Percentiles rank a stretch among this genome's conserved stretches.
phyloP scores from a whole-genome alignment of 2,113 vertebrate genomes.

The Hydrochoerus hydrochaeris region DNA sequence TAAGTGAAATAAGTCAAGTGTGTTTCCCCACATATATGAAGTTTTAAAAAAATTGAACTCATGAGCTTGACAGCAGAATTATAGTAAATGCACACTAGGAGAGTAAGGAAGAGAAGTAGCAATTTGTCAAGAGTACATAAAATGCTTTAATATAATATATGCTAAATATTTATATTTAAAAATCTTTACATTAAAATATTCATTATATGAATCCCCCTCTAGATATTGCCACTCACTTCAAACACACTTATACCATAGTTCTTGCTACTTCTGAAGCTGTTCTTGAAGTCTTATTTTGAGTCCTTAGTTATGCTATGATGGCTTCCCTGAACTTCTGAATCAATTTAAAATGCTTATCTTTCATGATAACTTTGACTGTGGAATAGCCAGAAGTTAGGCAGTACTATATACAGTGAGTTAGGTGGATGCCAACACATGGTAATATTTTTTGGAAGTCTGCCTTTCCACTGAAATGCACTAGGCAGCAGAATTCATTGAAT shows the following conservation, averaged over 20 bases:
- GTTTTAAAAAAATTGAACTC: neutral
- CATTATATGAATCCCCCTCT: neutral
- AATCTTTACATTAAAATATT: neutral
- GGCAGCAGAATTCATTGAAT: neutral
- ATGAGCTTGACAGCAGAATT: neutral
- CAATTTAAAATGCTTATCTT: neutral
- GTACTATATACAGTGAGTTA: neutral
- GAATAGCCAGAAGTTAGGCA: neutral
- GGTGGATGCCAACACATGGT: neutral
- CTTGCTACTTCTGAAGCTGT: neutral
- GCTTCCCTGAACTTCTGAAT: neutral
- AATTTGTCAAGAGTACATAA: neutral
- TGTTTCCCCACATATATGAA: neutral
- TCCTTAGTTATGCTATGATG: neutral
- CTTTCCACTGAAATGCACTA: neutral
- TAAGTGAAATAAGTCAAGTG: neutral
- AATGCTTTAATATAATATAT: neutral
- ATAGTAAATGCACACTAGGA: neutral
- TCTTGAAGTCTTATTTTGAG: neutral
- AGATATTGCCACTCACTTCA: neutral
- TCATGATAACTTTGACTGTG: neutral
- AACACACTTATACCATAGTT: neutral
- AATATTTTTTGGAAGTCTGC: neutral
- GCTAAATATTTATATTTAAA: neutral
- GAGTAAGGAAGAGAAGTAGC: neutral